Evolutionary conservation across 1,140 invertebrate genomes (phyloP), one percentile per base, ranked within the genome.

Genomic region (Akabosia matsudoensis): DNA sequence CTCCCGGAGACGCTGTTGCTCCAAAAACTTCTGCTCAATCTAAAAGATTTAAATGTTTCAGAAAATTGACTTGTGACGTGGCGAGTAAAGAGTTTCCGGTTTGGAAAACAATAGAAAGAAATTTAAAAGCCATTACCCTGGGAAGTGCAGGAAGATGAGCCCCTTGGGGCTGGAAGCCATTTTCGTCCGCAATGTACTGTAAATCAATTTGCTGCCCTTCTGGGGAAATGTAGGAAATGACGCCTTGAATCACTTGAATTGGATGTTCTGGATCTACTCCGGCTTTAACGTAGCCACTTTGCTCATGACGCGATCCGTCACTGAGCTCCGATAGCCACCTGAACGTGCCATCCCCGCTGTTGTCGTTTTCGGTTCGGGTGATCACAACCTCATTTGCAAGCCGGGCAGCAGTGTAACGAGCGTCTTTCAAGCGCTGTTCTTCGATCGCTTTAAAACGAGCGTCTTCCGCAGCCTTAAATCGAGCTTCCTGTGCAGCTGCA

Each of bases 161-260:
- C 10, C 61, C 61, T 3, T n/a, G 22, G 3, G 33, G 33, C 2
- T 24, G 31, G 22, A 72, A 72, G 14, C 84, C 84, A 54, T 82
- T 90, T 82, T 93, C 91, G 79, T 93, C 92, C 22, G 92, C 92
- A n/a, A 90, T 89, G 86, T 94, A 95, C 4, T 88, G 88, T 31
- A 94, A 83, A 1, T 87, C 86, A 75, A 92, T 89, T 64, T 88
- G 85, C 33, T 90, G 85, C 0, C 92, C 92, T 80, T 93, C 91
- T 0, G 91, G 90, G 24, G 89, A 89, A 3, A 89, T 90, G 85
- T 92, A 94, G 2, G 89, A 90, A 84, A 89, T n/a, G n/a, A 22
- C 10, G 14, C 54, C 54, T 56, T 56, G 54, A 22, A 93, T 0
- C 87, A 88, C 0, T 92, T 92, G 18, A n/a, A 67, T 30, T 2